Percentiles rank a stretch among this genome's conserved stretches.
phyloP scores from a whole-genome alignment of 1,140 invertebrate species.

The Galleria mellonella region DNA sequence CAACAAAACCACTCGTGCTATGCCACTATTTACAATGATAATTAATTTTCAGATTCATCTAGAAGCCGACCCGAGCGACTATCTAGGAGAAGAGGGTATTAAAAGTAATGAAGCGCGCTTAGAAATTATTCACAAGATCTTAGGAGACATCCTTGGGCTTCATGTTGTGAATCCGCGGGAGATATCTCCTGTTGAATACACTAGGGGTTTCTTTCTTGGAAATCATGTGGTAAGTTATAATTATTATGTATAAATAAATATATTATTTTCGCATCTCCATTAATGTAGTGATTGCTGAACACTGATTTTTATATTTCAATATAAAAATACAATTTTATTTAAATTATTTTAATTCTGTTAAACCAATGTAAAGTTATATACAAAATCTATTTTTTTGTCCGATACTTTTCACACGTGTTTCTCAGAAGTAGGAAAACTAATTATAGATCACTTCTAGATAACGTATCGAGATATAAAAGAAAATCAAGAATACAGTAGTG shows the following conservation, averaged over 20 bases:
- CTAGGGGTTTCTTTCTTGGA: conserved; percentile 84
- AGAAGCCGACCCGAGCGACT: conserved; percentile 78
- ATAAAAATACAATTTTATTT: background rate
- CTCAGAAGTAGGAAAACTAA: too few species aligned
- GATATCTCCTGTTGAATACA: conserved; percentile 68
- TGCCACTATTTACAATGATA: conserved; percentile 4
- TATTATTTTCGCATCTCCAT: conserved; percentile 30
- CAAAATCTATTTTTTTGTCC: too few species aligned
- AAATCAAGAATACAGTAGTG: too few species aligned
- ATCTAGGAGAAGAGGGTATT: conserved; percentile 79
- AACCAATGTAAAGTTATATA: too few species aligned
- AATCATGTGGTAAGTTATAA: conserved; percentile 80
- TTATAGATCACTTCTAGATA: too few species aligned
- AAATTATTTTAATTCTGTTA: background rate
- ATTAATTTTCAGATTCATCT: conserved; percentile 75
- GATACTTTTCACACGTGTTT: too few species aligned
- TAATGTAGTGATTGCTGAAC: conserved; percentile 32
- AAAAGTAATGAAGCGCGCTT: conserved; percentile 80
- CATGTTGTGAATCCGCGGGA: conserved; percentile 73
- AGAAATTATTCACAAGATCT: conserved; percentile 85
- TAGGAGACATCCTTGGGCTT: conserved; percentile 81
- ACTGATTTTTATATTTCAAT: conserved; percentile 22
- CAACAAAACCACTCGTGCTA: too few species aligned
- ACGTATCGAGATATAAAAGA: too few species aligned
- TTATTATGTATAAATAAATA: background rate